These are phyloP conservation scores for Neotragus moschatus DNA, from an alignment of 2,113 vertebrate genomes.

Conservation along the genomic window DNA sequence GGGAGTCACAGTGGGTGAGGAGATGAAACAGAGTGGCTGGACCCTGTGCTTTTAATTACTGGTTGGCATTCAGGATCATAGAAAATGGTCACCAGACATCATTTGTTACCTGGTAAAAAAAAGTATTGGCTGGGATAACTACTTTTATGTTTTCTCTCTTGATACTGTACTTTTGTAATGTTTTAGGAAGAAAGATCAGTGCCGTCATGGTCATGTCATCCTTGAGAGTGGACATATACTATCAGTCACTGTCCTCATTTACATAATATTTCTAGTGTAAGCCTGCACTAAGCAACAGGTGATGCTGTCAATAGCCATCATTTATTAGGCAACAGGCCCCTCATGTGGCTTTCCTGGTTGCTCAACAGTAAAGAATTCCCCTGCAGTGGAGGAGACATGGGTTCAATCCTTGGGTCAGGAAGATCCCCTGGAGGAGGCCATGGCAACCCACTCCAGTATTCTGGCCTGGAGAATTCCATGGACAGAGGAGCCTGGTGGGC, in stretches of 20 bases:
- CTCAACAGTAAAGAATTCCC: not conserved
- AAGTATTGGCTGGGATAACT: not conserved
- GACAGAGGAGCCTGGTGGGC: rapidly evolving
- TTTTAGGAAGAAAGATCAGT: not conserved
- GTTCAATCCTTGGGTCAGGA: not conserved
- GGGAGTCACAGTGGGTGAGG: not conserved
- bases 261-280: not conserved
- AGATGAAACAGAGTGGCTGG: not conserved
- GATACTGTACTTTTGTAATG: not conserved
- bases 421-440: not conserved
- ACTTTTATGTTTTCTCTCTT: not conserved
- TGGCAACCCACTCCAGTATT: not conserved
- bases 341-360: not conserved
- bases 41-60: not conserved
- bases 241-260: not conserved
- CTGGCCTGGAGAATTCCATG: not conserved
- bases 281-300: not conserved
- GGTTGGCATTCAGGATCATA: not conserved
- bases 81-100: not conserved
- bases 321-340: not conserved
- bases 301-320: not conserved
- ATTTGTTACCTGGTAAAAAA: not conserved
- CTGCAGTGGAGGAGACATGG: rapidly evolving
- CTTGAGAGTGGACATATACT: not conserved
- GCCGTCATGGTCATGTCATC: not conserved